Evolutionary conservation across 2,113 vertebrate genomes (phyloP).

Genomic region (Smithornis capensis): DNA sequence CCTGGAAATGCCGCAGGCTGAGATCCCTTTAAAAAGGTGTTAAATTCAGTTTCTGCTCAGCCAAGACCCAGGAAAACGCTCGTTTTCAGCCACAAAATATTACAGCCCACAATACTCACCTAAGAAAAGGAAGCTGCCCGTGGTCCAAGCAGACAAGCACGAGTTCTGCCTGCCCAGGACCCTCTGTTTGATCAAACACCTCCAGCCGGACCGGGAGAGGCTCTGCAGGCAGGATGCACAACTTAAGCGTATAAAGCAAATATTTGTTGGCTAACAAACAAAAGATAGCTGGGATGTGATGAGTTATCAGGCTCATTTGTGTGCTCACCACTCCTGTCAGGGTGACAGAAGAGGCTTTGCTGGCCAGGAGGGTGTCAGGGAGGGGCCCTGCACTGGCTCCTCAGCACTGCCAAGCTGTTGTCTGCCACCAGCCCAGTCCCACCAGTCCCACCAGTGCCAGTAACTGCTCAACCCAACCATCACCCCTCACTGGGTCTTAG

Average conservation of each 20-base stretch:
- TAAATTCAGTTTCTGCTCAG: not conserved
- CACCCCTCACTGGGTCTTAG: fast-evolving
- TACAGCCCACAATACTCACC: not conserved
- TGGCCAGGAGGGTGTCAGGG: not conserved
- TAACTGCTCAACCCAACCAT: fast-evolving
- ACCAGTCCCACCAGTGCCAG: not conserved
- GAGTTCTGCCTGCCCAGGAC: not conserved
- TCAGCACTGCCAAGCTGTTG: fast-evolving
- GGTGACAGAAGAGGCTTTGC: not conserved
- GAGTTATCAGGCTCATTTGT: not conserved
- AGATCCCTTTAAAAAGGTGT: not conserved
- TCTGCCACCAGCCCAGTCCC: not conserved
- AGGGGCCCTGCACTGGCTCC: not conserved
- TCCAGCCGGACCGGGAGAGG: not conserved
- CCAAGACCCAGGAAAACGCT: not conserved
- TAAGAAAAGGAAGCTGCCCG: not conserved
- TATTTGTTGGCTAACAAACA: not conserved
- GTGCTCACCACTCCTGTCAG: not conserved
- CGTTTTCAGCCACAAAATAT: not conserved
- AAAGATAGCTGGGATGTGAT: not conserved
- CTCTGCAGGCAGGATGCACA: not conserved
- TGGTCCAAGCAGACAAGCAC: not conserved
- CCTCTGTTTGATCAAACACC: not conserved
- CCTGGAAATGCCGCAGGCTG: not conserved
- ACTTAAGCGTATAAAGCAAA: not conserved